phyloP scores from a whole-genome alignment of 2,113 vertebrate species.

The Otus sunia region DNA sequence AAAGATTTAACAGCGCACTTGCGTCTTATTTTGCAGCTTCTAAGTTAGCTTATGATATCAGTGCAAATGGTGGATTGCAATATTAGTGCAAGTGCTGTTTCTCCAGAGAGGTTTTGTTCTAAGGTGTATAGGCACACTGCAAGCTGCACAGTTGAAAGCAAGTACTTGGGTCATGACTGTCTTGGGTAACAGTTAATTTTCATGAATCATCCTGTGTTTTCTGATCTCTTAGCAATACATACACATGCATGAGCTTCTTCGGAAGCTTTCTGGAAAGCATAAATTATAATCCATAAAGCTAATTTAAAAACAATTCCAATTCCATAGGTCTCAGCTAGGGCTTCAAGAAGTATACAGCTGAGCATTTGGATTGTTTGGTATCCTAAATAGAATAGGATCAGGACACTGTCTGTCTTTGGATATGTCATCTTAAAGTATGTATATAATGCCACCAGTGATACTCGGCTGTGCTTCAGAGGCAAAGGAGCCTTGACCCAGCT shows the following conservation, averaged over 20 bases:
- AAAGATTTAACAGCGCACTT: background rate
- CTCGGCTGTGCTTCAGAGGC: background rate
- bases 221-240: background rate
- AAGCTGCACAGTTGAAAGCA: background rate
- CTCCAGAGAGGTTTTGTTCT: background rate
- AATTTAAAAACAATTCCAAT: background rate
- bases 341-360: background rate
- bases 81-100: background rate
- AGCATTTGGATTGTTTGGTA: background rate
- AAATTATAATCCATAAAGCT: background rate
- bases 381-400: background rate
- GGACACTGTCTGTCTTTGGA: background rate
- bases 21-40: background rate
- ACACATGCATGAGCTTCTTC: background rate
- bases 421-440: fast-evolving
- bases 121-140: background rate
- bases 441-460: background rate
- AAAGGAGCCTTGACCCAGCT: background rate
- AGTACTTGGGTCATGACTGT: background rate
- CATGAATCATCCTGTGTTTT: background rate
- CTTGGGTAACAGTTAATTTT: background rate
- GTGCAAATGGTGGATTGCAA: background rate
- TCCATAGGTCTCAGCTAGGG: background rate
- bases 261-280: background rate
- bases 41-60: background rate